A percentile compares a stretch with the other conserved stretches of the same genome.
Conservation (phyloP, 1,140 invertebrate genomes). For the Contarinia nasturtii region DNA sequence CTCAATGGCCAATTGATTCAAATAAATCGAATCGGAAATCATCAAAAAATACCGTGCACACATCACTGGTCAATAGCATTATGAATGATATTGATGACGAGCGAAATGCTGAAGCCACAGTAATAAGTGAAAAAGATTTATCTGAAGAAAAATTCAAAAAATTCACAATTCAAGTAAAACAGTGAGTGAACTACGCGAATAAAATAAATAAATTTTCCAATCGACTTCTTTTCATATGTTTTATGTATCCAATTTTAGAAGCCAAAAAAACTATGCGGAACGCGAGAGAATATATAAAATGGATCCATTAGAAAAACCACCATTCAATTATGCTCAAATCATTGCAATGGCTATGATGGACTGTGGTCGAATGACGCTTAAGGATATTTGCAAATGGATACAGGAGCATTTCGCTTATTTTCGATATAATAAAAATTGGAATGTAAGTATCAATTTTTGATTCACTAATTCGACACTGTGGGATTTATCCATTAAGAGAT, state of each 20-base stretch:
- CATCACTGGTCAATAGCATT: background rate
- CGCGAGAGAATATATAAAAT: conserved; percentile 13
- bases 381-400: conserved; percentile 22
- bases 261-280: conserved; percentile 15
- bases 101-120: background rate
- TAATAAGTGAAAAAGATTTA: background rate
- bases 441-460: conserved; percentile 12
- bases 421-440: conserved; percentile 20
- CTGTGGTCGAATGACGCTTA: conserved; percentile 17
- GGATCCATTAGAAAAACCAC: conserved; percentile 15
- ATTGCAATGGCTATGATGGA: conserved; percentile 23
- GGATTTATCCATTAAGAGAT: too few species aligned
- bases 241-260: conserved; percentile 9
- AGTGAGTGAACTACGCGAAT: background rate
- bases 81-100: background rate
- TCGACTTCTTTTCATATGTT: background rate
- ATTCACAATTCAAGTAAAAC: conserved; percentile 2
- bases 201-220: background rate
- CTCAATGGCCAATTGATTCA: background rate
- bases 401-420: conserved; percentile 21
- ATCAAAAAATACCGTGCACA: conserved; percentile 2
- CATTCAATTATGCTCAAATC: conserved; percentile 22
- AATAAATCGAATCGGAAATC: conserved; percentile 11
- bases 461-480: too few species aligned
- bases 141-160: conserved; percentile 1